Base-by-base conservation (phyloP, 2,113 vertebrate genomes). In the Mesoclemmys tuberculata region DNA sequence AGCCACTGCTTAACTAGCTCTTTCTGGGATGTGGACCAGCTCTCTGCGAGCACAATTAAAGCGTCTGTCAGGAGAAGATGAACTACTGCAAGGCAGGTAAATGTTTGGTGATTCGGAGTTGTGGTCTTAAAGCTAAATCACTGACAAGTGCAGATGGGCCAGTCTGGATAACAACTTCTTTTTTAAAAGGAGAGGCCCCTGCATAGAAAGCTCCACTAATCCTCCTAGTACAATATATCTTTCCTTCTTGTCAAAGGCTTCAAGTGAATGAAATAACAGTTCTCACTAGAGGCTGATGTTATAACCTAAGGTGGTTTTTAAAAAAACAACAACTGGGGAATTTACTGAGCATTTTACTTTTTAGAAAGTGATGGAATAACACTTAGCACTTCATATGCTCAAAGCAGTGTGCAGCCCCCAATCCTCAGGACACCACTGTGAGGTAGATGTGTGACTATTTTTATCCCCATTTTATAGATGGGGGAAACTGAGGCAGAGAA, bases 351-450 rank as follows among this genome's bases (percentile, higher is more conserved):
- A 0, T 10, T 58, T 56, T 5, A 13, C 29, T 11, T 35, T 5
- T 14, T 44, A 2, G 49, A 18, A 26, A 29, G 24, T 27, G 48
- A 51, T 48, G 21, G 24, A 8, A 52, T 41, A 51, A 22, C 41
- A 1, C 44, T 80, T 11, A 3, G 5, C 0, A 2, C 24, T 2
- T 2, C n/a, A 8, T 0, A 0, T 4, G 1, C 29, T 61, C 1
- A 3, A 5, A 26, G 13, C 38, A 77, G 12, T 26, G 6, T 41
- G 24, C 41, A 38, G 41, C 41, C n/a, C 24, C 38, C 22, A 74
- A 82, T 7, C 13, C 16, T 55, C 49, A 80, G 55, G 29, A 0
- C 27, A 2, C 5, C 0, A 1, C 24, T 44, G 18, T 51, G 13
- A 5, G 48, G 19, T 13, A 29, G 49, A 5, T 48, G n/a, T 5